Evolutionary conservation across 1,140 invertebrate genomes (phyloP).

Genomic region (Andrena cerasifolii): DNA sequence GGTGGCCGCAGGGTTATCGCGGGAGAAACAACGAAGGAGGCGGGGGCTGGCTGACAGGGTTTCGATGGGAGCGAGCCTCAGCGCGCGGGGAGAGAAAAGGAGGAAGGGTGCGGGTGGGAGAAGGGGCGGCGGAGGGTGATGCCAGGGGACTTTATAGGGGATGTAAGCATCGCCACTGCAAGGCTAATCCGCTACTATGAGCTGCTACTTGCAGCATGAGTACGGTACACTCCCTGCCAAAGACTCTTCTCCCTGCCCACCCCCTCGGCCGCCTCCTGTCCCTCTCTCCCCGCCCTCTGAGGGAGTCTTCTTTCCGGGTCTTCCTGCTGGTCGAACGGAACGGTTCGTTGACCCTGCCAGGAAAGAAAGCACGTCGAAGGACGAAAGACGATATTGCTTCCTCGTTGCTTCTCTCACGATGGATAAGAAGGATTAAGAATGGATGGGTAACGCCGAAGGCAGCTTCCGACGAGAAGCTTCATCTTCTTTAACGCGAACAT

Average conservation of each 20-base stretch:
- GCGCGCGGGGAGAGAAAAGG: slow-evolving; percentile 60
- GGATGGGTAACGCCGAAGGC: no score
- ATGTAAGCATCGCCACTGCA: slow-evolving; percentile 81
- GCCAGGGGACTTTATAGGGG: slow-evolving; percentile 75
- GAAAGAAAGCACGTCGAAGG: slow-evolving; percentile 13
- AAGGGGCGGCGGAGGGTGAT: slow-evolving; percentile 59
- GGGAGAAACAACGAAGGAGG: slow-evolving; percentile 75
- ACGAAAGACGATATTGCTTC: not conserved
- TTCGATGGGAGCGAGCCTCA: slow-evolving; percentile 66
- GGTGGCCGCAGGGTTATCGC: slow-evolving; percentile 80
- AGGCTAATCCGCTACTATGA: slow-evolving; percentile 81
- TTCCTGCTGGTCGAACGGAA: slow-evolving; percentile 51
- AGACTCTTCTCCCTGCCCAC: slow-evolving; percentile 63
- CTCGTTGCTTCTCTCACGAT: not conserved
- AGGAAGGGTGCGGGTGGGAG: slow-evolving; percentile 54
- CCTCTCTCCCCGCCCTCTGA: slow-evolving; percentile 34
- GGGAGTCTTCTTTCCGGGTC: slow-evolving; percentile 59
- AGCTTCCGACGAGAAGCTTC: no score
- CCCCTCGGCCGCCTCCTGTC: no score
- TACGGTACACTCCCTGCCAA: slow-evolving; percentile 76
- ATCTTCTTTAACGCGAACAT: no score
- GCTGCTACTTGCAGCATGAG: slow-evolving; percentile 78
- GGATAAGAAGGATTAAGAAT: no score
- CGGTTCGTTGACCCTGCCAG: slow-evolving; percentile 58
- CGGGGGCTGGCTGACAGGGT: slow-evolving; percentile 65